Base-by-base conservation (phyloP, 2,113 vertebrate genomes). In the Rhizomys pruinosus region DNA sequence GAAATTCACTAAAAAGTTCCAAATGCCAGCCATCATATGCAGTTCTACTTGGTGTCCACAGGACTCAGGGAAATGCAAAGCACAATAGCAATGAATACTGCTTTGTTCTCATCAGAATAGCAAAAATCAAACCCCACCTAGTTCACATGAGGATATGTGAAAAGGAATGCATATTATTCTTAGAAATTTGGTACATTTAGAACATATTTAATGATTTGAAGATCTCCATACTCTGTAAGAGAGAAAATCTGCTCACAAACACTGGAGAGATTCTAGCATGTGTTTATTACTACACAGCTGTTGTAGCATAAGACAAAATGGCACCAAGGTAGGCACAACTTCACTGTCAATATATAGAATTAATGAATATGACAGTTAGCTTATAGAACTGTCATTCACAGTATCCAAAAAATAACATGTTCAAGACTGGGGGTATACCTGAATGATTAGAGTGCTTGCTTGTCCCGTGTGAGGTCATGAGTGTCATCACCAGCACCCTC, bases 351-450 rank as follows among this genome's bases (percentile, higher is more conserved):
- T 69, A n/a, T 64, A 13, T 15, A 93, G 55, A 74, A 79, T 84
- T 42, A 73, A 68, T 32, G 71, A 84, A 39, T 61, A 80, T 81
- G 44, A 19, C 69, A 89, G 80, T 12, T 71, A 42, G 42, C 13
- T 13, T 66, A 4, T 6, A 85, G 63, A 39, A 25, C 64, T 63
- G 7, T 78, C 68, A 90, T 85, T 73, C 69, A 96, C 63, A 84
- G 77, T 77, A 55, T 57, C 77, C 29, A 86, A 90, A n/a, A 87
- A 84, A 82, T 59, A 79, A 76, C 47, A 84, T 20, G 80, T 10
- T 68, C 23, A 8, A 69, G 47, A 44, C 47, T 42, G 55, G 72
- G 52, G 23, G 17, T 9, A 19, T 29, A 7, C 5, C 69, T 73
- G 25, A 32, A 15, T 37, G 23, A 52, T 0, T 7, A 15, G 63